Evolutionary conservation across 2,888 invertebrate genomes (phyloP), one percentile per base, ranked within the genome.

Genomic region (Melikaiella ostensackeni): DNA sequence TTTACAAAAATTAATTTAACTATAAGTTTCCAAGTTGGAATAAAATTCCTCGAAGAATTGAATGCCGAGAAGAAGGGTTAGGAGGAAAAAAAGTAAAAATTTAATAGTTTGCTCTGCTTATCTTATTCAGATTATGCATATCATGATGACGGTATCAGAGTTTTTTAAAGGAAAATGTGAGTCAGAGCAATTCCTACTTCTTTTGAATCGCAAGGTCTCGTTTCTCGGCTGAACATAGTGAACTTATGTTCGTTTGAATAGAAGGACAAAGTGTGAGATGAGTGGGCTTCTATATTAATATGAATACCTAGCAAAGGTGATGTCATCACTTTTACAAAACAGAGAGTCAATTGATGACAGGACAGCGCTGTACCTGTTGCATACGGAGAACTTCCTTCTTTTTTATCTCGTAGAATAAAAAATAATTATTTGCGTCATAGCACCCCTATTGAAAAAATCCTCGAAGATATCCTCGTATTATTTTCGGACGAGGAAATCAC

Each of bases 231-330:
- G 50, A n/a, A 50, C 50, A 13, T 8, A 3, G 50, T 50, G n/a
- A n/a, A 50, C n/a, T 50, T 21, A 9, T 50, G 50, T n/a, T 66
- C 66, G 27, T 46, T 46, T 70, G 70, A 70, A 70, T 30, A 70
- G 70, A 70, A 70, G 70, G 70, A 50, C 70, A 70, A 13, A 57
- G 4, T 57, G 57, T 24, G 21, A 24, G 13, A 30, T 85, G 85
- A 86, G 84, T 83, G 61, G 79, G 66, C 77, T 84, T 86, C 86
- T 87, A 86, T 86, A 84, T 85, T 83, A 85, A 85, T 81, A 82
- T 74, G 74, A 78, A 81, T 77, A 80, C 79, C 61, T 80, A 74
- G 78, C 77, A 77, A 64, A 79, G 76, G 78, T 88, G 88, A 88
- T 85, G 85, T 88, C 88, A 88, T 86, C 80, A 59, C 77, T 84